Evolutionary conservation across 2,888 invertebrate genomes (phyloP).

Genomic region (Chrysotoxum bicinctum): DNA sequence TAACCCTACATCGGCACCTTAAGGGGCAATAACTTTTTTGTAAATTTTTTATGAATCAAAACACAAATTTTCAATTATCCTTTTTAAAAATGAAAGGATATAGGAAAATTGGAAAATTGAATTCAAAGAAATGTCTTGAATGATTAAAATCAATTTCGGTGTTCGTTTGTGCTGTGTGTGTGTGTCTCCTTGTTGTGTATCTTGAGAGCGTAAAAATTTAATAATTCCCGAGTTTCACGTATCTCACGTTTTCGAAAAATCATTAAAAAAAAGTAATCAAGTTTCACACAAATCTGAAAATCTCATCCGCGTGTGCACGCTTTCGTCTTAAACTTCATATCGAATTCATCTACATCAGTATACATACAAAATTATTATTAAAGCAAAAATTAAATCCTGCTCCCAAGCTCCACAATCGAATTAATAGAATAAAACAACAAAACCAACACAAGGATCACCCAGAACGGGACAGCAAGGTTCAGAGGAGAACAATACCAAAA

Average conservation of each 20-base stretch:
- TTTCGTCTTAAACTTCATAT: slow-evolving; percentile 4
- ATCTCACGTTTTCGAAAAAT: not conserved
- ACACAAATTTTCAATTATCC: slow-evolving; percentile 50
- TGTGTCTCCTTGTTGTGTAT: not conserved
- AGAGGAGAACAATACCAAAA: slow-evolving; percentile 14
- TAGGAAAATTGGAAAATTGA: not conserved
- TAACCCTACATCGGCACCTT: slow-evolving; percentile 12
- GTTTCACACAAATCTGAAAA: not conserved
- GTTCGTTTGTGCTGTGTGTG: not conserved
- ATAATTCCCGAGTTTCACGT: slow-evolving; percentile 2
- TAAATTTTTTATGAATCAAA: slow-evolving; percentile 37
- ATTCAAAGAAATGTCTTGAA: not conserved
- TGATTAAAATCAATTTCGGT: slow-evolving; percentile 18
- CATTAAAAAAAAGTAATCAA: slow-evolving; percentile 8
- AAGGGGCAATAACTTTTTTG: slow-evolving; percentile 18
- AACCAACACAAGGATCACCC: slow-evolving; percentile 34
- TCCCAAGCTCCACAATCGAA: not conserved
- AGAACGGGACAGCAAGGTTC: slow-evolving; percentile 33
- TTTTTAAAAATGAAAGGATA: not conserved
- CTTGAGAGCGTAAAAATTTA: slow-evolving; percentile 19
- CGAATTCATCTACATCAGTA: slow-evolving; percentile 18
- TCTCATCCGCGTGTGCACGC: slow-evolving; percentile 3
- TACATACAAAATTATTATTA: slow-evolving; percentile 34
- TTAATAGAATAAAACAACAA: not conserved
- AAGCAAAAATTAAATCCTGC: slow-evolving; percentile 30